Conservation (phyloP, 2,797 vertebrate genomes). For the Melanogrammus aeglefinus region DNA sequence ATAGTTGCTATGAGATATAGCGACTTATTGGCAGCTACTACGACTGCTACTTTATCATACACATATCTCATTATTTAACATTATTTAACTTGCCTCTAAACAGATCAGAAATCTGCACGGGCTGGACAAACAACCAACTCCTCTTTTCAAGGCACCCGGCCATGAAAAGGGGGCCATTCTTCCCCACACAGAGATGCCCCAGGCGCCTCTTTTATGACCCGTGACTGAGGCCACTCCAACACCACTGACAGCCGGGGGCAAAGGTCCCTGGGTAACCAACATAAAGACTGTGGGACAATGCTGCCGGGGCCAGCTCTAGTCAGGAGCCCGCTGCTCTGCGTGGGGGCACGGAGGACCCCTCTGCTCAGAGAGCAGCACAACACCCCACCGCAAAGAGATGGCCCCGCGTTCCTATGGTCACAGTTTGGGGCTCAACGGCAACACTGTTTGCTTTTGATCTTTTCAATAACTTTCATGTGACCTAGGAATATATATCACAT, state of each 20-base stretch:
- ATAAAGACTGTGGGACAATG: slow-evolving; percentile 72
- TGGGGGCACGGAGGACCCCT: slow-evolving; percentile 40
- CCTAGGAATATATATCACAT: not conserved
- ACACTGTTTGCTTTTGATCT: slow-evolving; percentile 1
- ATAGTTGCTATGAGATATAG: not conserved
- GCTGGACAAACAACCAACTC: slow-evolving; percentile 50
- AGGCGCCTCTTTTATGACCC: slow-evolving; percentile 76
- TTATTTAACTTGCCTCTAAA: slow-evolving; percentile 21
- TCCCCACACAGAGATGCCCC: slow-evolving; percentile 60
- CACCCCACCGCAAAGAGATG: not conserved
- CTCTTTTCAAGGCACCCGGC: slow-evolving; percentile 41
- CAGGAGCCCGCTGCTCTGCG: slow-evolving; percentile 43
- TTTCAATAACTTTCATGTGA: not conserved
- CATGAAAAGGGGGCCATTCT: slow-evolving; percentile 68
- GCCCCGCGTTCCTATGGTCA: not conserved
- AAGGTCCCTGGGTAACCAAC: slow-evolving; percentile 76
- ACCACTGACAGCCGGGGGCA: slow-evolving; percentile 76
- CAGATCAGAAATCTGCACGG: slow-evolving; percentile 39
- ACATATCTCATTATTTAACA: not conserved
- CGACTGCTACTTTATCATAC: slow-evolving; percentile 2
- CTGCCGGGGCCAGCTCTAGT: slow-evolving; percentile 61
- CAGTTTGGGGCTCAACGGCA: not conserved
- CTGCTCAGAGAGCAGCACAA: slow-evolving; percentile 34
- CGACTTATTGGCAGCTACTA: not conserved
- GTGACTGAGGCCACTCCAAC: slow-evolving; percentile 74